Evolutionary conservation across 35 echinoderm and acorn worm genomes (phyloP), one percentile per base, ranked within the genome.

Genomic region (Lytechinus variegatus): DNA sequence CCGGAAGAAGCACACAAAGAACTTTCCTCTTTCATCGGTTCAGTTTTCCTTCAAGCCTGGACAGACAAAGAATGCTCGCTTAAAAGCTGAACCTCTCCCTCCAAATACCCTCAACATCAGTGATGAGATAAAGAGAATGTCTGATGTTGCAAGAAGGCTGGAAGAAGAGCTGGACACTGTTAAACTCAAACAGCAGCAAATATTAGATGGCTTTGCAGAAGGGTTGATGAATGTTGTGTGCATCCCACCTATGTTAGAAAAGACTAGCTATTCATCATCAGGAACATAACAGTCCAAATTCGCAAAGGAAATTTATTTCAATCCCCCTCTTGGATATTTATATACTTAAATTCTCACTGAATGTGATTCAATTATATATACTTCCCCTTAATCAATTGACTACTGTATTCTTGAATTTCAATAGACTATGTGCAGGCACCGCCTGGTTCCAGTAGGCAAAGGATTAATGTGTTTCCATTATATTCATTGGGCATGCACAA

Each of bases 221-320:
- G 29, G 54, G 29, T 24, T 93, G 13, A 24, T 54, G 27, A 57
- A 57, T n/a, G 92, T 57, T 93, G 92, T 93, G 11, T 55, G 92
- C 56, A 93, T 93, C 55, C 92, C 92, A 55, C 92, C 92, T 14
- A 93, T 93, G 92, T 93, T 44, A 55, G 92, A 93, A 57, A 93
- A 93, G 52, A 54, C 28, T 33, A 44, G 52, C 88, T 79, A 79
- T 79, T 79, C 66, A 79, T 79, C 19, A 58, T 58, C 56, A 58
- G 56, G 56, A 79, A 71, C 19, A 21, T 71, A 71, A 71, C 61
- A 71, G 61, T 0, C 12, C 56, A 9, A 1, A 60, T 5, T 44
- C 33, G 33, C 33, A 44, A 0, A 44, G 33, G 33, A 44, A 44
- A 44, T 44, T 44, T 44, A 44, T 44, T 44, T 44, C 0, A 44